Evolutionary conservation across 2,113 vertebrate species (phyloP), one percentile per base, ranked within the genome.

Genomic region (Tretioscincus oriximinensis): DNA sequence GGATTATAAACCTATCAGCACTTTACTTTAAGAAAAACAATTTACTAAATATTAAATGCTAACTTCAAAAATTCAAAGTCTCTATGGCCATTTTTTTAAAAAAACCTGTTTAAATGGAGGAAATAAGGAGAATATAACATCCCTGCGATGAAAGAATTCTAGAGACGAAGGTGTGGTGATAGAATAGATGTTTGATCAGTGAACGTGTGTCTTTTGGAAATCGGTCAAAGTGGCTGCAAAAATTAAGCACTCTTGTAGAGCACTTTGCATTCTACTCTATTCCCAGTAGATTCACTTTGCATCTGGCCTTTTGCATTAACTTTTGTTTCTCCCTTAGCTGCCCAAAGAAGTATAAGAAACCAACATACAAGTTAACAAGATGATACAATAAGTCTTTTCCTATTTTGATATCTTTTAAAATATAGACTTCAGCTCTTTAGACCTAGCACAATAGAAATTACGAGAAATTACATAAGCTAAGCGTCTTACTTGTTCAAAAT

Each of bases 1-100:
- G 18, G 10, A 73, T 66, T 64, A 41, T 45, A 81, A 68, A 83
- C 84, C 90, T 45, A 72, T 61, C 67, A 29, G 74, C 88, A 89
- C 90, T 91, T 87, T 85, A 78, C 78, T 90, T 92, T 87, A 73
- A 85, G 76, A 80, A 87, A 86, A 81, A 84, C 92, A 85, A 80
- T 77, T 84, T 84, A 35, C 77, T 82, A 66, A 73, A 28, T 73
- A 68, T 47, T 86, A 21, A 73, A 60, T 77, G 80, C 73, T 77
- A 14, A 24, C 20, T 20, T 77, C 82, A 87, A 77, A 80, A 68
- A 76, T 76, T 41, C 69, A 49, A 86, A 82, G 87, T 83, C 77
- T 86, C 49, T 1, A 9, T 63, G 41, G 80, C 66, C 58, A 78
- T 82, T 31, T 28, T 49, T 20, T 41, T 31, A 73, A 73, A 66